Evolutionary conservation across 2,113 vertebrate species (phyloP).

Genomic region (Rhodinocichla rosea): DNA sequence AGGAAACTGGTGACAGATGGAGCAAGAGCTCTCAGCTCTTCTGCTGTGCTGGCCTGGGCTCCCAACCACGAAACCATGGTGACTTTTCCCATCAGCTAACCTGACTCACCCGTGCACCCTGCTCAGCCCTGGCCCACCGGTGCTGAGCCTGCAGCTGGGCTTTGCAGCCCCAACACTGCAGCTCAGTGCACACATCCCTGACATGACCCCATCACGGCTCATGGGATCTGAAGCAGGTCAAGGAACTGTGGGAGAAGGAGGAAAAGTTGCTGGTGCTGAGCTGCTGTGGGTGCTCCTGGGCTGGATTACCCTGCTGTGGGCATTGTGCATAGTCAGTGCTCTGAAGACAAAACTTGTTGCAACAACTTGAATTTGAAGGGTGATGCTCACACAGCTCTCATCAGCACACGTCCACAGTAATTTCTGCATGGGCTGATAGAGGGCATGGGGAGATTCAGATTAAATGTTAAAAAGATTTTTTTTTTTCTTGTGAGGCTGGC

Average conservation of each 20-base stretch:
- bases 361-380: neutral
- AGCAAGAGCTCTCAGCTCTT: conserved; percentile 35
- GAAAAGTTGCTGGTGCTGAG: neutral
- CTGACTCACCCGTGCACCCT: neutral
- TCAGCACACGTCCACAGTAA: neutral
- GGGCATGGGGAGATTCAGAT: neutral
- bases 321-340: neutral
- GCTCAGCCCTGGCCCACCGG: rapidly evolving
- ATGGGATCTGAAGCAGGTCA: neutral
- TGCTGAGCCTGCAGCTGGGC: neutral
- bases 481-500: neutral
- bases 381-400: neutral
- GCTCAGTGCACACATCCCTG: neutral
- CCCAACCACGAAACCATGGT: neutral
- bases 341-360: neutral
- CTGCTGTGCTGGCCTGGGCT: neutral
- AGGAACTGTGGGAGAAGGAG: neutral
- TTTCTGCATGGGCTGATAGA: neutral
- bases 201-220: neutral
- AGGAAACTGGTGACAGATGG: conserved; percentile 38
- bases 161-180: neutral
- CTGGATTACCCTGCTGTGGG: neutral
- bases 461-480: neutral
- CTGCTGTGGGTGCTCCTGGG: neutral
- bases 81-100: neutral